Evolutionary conservation across 2,113 vertebrate species (phyloP).

Genomic region (Rhineura floridana): DNA sequence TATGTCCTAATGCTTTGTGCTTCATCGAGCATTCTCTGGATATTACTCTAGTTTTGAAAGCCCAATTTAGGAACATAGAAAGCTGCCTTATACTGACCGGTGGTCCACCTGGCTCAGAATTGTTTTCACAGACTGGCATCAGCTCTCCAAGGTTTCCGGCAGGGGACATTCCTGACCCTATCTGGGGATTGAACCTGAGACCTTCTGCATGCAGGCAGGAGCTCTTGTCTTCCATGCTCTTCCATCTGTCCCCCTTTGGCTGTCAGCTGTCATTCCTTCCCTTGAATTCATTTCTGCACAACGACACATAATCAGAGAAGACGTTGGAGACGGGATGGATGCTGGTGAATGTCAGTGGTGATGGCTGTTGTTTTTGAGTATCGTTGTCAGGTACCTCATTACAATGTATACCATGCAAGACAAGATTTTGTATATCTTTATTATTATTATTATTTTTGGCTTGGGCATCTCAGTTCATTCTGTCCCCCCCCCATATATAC

Average conservation of each 20-base stretch:
- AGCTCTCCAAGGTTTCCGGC: no score
- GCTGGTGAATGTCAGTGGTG: neutral
- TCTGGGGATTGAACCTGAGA: no score
- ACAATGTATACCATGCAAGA: conserved; percentile 39
- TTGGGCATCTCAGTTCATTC: conserved; percentile 54
- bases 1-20: neutral
- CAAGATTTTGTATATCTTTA: conserved; percentile 18
- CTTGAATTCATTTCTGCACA: neutral
- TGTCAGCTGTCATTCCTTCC: neutral
- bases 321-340: conserved; percentile 41
- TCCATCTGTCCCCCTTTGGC: neutral
- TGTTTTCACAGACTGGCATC: no score
- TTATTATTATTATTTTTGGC: conserved; percentile 50
- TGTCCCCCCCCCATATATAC: conserved; percentile 56
- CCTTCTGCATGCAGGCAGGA: no score
- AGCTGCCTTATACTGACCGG: neutral
- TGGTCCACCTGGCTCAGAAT: neutral
- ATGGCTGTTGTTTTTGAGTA: neutral
- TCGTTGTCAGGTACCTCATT: neutral
- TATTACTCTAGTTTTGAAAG: neutral
- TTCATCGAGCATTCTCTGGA: neutral
- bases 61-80: neutral
- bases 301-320: neutral
- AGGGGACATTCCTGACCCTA: no score
- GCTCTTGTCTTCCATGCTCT: neutral